phyloP scores from a whole-genome alignment of 2,797 vertebrate species.

The Sebastes goodei region DNA sequence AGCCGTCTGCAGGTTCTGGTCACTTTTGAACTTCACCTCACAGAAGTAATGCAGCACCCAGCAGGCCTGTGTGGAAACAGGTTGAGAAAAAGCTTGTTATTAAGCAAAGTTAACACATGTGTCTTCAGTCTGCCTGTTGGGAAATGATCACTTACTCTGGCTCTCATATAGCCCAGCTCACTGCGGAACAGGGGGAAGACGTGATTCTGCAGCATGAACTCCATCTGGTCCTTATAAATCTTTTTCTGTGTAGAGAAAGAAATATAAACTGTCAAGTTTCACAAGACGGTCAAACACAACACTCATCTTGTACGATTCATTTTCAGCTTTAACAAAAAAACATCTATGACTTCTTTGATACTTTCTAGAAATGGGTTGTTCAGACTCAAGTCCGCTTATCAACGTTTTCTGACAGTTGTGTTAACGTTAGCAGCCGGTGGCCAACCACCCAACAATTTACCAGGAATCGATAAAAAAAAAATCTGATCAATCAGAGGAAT shows the following conservation, averaged over 20 bases:
- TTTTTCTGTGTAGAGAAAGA: slow-evolving; percentile 87
- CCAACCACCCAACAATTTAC: no score
- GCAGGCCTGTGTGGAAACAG: slow-evolving; percentile 86
- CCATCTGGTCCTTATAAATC: slow-evolving; percentile 99
- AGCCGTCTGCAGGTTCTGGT: slow-evolving; percentile 97
- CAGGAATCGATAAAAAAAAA: no score
- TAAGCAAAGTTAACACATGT: neutral
- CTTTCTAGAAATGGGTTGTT: neutral
- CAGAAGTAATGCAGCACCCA: slow-evolving; percentile 99
- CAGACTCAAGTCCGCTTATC: neutral
- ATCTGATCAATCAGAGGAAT: no score
- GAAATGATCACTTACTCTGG: slow-evolving; percentile 86
- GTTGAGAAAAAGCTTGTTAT: neutral
- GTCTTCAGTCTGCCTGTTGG: neutral
- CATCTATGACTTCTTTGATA: neutral
- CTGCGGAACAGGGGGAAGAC: slow-evolving; percentile 97
- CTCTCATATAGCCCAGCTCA: slow-evolving; percentile 99
- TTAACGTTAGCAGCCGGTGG: neutral
- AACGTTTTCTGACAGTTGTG: neutral
- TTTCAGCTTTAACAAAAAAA: neutral
- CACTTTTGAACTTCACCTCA: slow-evolving; percentile 98
- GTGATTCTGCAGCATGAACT: slow-evolving; percentile 98
- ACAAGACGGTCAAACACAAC: neutral
- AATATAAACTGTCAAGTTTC: neutral
- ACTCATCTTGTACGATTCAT: neutral